A percentile compares a stretch with the other conserved stretches of the same genome.
Conservation (phyloP, 2,113 vertebrate genomes). For the Vulpes ferrilata region DNA sequence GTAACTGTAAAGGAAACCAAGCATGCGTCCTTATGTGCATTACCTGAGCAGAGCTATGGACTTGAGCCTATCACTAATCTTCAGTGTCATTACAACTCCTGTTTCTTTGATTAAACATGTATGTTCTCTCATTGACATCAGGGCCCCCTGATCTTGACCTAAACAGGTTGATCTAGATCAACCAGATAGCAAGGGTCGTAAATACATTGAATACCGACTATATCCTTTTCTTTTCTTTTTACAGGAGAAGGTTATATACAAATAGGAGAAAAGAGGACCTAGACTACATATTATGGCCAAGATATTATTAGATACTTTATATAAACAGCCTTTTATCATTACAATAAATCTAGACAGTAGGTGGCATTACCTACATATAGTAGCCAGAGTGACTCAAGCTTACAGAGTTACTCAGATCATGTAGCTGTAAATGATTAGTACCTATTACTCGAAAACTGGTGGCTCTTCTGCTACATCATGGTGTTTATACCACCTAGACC, state of each 20-base stretch:
- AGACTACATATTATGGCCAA: slow-evolving; percentile 4
- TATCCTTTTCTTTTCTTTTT: slow-evolving; percentile 48
- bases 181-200: neutral
- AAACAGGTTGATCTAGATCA: neutral
- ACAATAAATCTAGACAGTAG: neutral
- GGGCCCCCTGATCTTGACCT: neutral
- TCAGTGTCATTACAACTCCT: neutral
- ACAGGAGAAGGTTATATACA: slow-evolving; percentile 25
- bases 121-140: slow-evolving; percentile 17
- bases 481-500: neutral
- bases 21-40: neutral
- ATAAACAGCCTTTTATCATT: slow-evolving; percentile 32
- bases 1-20: neutral
- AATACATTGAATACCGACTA: neutral
- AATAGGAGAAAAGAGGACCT: neutral
- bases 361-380: neutral
- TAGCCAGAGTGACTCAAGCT: neutral
- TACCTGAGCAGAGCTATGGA: neutral
- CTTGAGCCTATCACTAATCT: neutral
- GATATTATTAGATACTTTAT: neutral
- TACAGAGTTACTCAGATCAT: neutral
- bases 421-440: slow-evolving; percentile 20
- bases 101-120: neutral
- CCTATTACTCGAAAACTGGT: neutral
- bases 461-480: neutral